Base-by-base conservation (phyloP, 2,797 vertebrate species). In the Pseudocheirus occidentalis region DNA sequence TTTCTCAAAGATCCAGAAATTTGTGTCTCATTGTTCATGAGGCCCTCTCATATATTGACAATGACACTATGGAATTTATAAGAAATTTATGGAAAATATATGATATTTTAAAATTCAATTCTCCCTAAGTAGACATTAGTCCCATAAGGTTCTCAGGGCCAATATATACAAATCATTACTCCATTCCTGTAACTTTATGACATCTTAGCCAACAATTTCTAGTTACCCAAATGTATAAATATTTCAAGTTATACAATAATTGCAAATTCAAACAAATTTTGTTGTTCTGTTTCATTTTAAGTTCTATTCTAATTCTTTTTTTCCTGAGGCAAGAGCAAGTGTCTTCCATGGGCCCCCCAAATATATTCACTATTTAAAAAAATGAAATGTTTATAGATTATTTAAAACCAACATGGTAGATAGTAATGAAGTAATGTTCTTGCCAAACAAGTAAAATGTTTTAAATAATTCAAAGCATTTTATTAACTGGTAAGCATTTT, bases 401-500 rank as follows among this genome's bases (percentile, higher is more conserved):
- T 46, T 52, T 31, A 95, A 91, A 40, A 1, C 90, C 91, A 87
- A 9, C 31, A n/a, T n/a, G 62, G 62, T 54, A 54, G 40, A 90
- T 91, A 2, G 2, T n/a, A 89, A 92, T 34, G 3, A 96, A 90
- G 1, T 50, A 34, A 62, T 92, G 0, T 29, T 89, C 93, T 94
- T 14, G 14, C 55, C 0, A 90, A 62, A 11, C 93, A 90, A 1
- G 46, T 58, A 40, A 89, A 93, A 92, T 1, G 57, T 95, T 28
- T 9, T 81, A 90, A 96, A 59, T 55, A 91, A 56, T 12, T 57
- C 12, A 97, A 92, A 81, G 31, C 1, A 56, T 28, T 57, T 93
- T 92, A 54, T 66, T 58, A 87, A 0, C 3, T 95, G 53, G 6
- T 95, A n/a, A 95, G 66, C 94, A 73, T 91, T 92, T 93, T 90